Conservation (phyloP, 1,140 invertebrate genomes). For the Chionoecetes opilio region DNA sequence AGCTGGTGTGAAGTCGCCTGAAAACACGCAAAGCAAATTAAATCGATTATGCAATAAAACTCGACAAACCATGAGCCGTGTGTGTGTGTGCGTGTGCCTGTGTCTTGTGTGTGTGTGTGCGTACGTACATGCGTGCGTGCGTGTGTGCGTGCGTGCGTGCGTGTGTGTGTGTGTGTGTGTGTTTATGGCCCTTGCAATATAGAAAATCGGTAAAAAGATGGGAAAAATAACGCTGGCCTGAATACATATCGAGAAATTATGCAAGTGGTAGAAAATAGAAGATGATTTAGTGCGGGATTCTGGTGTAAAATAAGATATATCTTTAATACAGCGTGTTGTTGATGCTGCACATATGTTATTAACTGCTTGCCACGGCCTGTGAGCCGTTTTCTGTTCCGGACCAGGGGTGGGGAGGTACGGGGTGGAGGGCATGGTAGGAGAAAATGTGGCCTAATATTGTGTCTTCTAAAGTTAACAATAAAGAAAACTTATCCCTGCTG, state of each 20-base stretch:
- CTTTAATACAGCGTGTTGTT: background rate
- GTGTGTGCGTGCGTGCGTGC: too few relatives aligned
- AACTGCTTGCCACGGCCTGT: background rate
- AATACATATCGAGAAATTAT: background rate
- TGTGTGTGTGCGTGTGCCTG: too few relatives aligned
- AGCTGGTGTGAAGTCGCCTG: too few relatives aligned
- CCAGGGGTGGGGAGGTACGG: background rate
- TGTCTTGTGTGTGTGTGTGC: too few relatives aligned
- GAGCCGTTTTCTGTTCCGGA: background rate
- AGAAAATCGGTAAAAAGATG: too few relatives aligned
- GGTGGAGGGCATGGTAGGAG: background rate
- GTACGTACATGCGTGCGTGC: too few relatives aligned
- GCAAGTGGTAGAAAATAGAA: background rate
- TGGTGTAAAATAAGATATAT: background rate
- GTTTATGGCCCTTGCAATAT: too few relatives aligned
- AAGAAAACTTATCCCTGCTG: background rate
- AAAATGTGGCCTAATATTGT: constrained; percentile 10
- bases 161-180: too few relatives aligned
- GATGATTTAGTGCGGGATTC: background rate
- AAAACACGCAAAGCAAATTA: too few relatives aligned
- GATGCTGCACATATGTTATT: background rate
- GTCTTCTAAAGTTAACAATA: constrained; percentile 1
- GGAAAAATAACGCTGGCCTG: too few relatives aligned
- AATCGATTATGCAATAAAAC: too few relatives aligned
- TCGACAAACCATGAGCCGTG: too few relatives aligned